phyloP scores from a whole-genome alignment of 2,888 invertebrate genomes.

The Drosophila subquinaria region DNA sequence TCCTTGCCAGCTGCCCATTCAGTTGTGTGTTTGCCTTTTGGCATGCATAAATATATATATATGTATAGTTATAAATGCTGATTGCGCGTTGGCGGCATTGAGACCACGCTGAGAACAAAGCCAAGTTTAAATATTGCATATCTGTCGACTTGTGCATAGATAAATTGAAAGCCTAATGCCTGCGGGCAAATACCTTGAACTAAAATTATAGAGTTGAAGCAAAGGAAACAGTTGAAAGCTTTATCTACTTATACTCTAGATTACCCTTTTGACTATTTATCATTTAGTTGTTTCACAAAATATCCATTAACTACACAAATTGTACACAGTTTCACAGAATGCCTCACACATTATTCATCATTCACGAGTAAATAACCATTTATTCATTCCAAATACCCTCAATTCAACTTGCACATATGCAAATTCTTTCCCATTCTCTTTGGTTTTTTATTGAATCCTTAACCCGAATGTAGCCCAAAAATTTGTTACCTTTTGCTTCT shows the following conservation, averaged over 20 bases:
- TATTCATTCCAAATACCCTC: conserved; percentile 8
- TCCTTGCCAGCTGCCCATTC: conserved; percentile 25
- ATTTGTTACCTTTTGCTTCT: conserved; percentile 18
- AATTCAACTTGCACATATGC: conserved; percentile 28
- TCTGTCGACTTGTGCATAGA: conserved; percentile 3
- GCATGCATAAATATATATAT: conserved; percentile 26
- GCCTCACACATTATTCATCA: conserved; percentile 19
- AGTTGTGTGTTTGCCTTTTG: conserved; percentile 27
- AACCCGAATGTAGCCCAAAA: conserved; percentile 2
- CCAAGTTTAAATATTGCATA: conserved; percentile 28
- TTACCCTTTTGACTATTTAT: conserved; percentile 4
- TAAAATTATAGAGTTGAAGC: conserved; percentile 9
- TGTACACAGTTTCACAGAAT: neutral
- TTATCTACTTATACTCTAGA: neutral
- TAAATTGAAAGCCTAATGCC: conserved; percentile 8
- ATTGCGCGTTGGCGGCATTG: conserved; percentile 22
- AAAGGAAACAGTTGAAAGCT: neutral
- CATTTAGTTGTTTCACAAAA: neutral
- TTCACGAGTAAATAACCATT: conserved; percentile 21
- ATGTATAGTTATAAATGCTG: conserved; percentile 4
- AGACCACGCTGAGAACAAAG: conserved; percentile 24
- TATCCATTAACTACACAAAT: conserved; percentile 22
- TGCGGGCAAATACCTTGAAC: conserved; percentile 2
- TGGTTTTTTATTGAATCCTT: conserved; percentile 18
- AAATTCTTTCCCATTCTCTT: conserved; percentile 26